Base-by-base conservation (phyloP, 2,797 vertebrate genomes). In the Astyanax mexicanus region DNA sequence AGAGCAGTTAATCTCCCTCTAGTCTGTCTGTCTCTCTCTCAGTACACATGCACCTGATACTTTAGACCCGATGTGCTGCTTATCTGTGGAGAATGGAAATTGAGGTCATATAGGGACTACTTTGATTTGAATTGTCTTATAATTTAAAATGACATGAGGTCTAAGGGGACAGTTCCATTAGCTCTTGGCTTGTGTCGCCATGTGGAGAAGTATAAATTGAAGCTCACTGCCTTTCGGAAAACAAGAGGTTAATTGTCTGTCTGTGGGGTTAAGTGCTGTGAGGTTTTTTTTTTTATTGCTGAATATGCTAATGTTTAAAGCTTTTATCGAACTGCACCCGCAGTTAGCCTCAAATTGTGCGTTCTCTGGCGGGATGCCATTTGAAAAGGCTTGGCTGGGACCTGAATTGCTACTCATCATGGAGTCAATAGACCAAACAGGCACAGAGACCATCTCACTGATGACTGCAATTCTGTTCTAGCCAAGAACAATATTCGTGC, bases 1-100 rank as follows among this genome's bases (percentile, higher is more conserved):
- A 25, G 61, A 19, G 6, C 13, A 7, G 1, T 47, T 65, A 49
- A 37, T 60, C 29, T 32, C 17, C 15, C 11, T 57, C 15, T 15
- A 0, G 17, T 44, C 17, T 45, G 5, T 58, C 57, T 42, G 17
- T 44, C 17, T 45, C 5, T 58, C 57, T 42, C 51, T 40, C 0
- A 7, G 19, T 57, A 47, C 57, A 45, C 13, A 1, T 21, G 12
- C 15, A 32, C 32, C 10, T 44, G 25, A 72, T 79, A 58, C 77
- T 49, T 57, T 71, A 71, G 72, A 70, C 32, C 75, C 60, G 60
- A 60, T 80, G 72, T 79, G 67, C 72, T 77, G 74, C 64, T 77
- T 69, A 70, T 81, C 72, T 83, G 65, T 64, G 74, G 77, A 84
- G 85, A 90, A 89, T 86, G 81, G 84, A 83, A 82, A 81, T 80